Evolutionary conservation across 1,140 invertebrate species (phyloP).

Genomic region (Onthophagus taurus): DNA sequence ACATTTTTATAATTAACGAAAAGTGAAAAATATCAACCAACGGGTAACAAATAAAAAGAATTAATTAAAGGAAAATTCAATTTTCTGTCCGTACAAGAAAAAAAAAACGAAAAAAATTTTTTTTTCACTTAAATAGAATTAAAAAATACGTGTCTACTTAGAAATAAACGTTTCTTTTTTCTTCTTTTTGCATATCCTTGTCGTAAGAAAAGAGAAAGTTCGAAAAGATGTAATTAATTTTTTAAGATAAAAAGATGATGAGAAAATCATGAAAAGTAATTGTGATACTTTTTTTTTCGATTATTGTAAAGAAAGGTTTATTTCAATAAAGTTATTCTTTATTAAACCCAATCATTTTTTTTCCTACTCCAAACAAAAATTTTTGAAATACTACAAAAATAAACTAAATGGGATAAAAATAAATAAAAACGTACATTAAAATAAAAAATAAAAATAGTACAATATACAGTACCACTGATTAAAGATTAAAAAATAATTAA

Average conservation of each 20-base stretch:
- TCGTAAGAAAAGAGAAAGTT: no score
- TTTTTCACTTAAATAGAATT: no score
- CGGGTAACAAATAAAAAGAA: no score
- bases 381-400: background rate
- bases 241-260: constrained; percentile 18
- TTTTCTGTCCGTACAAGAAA: no score
- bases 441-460: constrained; percentile 10
- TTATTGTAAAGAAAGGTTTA: constrained; percentile 25
- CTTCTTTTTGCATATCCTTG: no score
- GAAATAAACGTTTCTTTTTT: constrained; percentile 16
- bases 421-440: no score
- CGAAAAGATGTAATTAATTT: constrained; percentile 9
- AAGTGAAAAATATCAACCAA: no score
- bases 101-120: no score
- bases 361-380: no score
- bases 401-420: background rate
- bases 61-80: no score
- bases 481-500: constrained; percentile 6
- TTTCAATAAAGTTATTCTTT: constrained; percentile 28
- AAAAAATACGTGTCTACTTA: background rate
- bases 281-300: constrained; percentile 25
- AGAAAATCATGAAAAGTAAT: constrained; percentile 22
- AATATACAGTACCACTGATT: constrained; percentile 11
- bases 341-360: constrained; percentile 18
- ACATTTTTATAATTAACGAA: background rate